A percentile compares a stretch with the other conserved stretches of the same genome.
Conservation (phyloP, 2,888 invertebrate genomes). For the Carcina quercana region DNA sequence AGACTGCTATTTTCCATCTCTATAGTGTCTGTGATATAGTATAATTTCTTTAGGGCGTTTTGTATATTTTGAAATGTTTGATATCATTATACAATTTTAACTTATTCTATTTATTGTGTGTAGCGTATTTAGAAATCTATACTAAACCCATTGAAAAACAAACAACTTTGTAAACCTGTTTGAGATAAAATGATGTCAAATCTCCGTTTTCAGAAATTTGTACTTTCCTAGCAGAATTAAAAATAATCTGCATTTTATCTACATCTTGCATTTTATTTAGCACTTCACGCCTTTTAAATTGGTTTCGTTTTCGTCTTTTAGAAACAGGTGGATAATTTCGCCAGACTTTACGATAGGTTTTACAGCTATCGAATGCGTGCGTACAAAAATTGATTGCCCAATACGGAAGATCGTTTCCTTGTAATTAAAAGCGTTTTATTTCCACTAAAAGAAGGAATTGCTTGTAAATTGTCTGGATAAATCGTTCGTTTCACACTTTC, state of each 20-base stretch:
- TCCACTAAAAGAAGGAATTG: slow-evolving; percentile 42
- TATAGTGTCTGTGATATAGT: slow-evolving; percentile 73
- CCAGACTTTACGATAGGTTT: slow-evolving; percentile 26
- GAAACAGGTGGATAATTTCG: slow-evolving; percentile 23
- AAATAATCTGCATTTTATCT: slow-evolving; percentile 40
- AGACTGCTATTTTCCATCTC: slow-evolving; percentile 64
- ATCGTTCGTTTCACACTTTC: slow-evolving; percentile 30
- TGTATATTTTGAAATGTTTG: slow-evolving; percentile 65
- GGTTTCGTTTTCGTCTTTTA: too few relatives aligned
- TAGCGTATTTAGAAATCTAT: slow-evolving; percentile 30
- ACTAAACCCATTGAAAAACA: slow-evolving; percentile 25
- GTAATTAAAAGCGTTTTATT: slow-evolving; percentile 52
- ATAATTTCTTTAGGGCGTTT: slow-evolving; percentile 64
- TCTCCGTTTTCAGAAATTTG: slow-evolving; percentile 41
- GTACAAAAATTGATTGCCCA: slow-evolving; percentile 37
- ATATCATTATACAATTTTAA: slow-evolving; percentile 71
- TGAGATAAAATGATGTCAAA: too few relatives aligned
- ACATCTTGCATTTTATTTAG: neutral
- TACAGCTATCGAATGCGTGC: slow-evolving; percentile 24
- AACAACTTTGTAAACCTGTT: slow-evolving; percentile 21
- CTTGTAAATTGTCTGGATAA: slow-evolving; percentile 37
- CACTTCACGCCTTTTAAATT: too few relatives aligned
- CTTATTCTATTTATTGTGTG: slow-evolving; percentile 50
- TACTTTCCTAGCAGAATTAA: slow-evolving; percentile 45
- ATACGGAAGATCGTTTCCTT: slow-evolving; percentile 34